These are phyloP conservation scores for Chloroceryle aenea DNA, from an alignment of 2,113 vertebrate genomes.

Conservation along the genomic window DNA sequence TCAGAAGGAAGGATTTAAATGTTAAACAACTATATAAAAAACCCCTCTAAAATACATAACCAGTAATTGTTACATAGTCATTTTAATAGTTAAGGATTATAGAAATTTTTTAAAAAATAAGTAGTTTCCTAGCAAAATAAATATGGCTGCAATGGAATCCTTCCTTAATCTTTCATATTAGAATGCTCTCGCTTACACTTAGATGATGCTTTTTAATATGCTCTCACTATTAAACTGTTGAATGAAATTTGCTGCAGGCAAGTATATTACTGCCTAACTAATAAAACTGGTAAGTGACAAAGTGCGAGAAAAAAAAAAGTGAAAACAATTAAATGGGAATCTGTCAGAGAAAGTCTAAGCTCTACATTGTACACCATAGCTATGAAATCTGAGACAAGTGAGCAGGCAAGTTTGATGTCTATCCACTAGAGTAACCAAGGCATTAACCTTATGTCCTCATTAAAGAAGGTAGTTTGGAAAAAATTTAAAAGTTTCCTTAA, in stretches of 20 bases:
- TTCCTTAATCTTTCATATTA: background rate
- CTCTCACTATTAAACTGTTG: background rate
- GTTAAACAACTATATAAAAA: background rate
- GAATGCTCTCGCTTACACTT: background rate
- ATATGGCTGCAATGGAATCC: background rate
- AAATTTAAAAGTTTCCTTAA: background rate
- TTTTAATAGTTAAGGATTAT: background rate
- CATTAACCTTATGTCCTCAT: slow-evolving; percentile 1
- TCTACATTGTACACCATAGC: background rate
- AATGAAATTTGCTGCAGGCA: slow-evolving; percentile 33
- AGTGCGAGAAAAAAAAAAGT: slow-evolving; percentile 15
- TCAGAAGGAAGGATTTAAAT: background rate
- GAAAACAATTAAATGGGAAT: slow-evolving; percentile 33
- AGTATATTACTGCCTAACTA: background rate
- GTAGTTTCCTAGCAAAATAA: slow-evolving; percentile 4
- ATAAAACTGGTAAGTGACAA: background rate
- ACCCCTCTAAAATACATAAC: background rate
- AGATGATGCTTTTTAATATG: slow-evolving; percentile 1
- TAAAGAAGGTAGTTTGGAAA: background rate
- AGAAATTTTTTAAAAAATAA: background rate
- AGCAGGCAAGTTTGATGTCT: background rate
- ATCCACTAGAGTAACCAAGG: background rate
- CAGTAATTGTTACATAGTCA: background rate
- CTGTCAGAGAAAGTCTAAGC: slow-evolving; percentile 11
- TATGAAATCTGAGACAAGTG: background rate